Evolutionary conservation across 2,113 vertebrate species (phyloP).

Genomic region (Callocephalon fimbriatum): DNA sequence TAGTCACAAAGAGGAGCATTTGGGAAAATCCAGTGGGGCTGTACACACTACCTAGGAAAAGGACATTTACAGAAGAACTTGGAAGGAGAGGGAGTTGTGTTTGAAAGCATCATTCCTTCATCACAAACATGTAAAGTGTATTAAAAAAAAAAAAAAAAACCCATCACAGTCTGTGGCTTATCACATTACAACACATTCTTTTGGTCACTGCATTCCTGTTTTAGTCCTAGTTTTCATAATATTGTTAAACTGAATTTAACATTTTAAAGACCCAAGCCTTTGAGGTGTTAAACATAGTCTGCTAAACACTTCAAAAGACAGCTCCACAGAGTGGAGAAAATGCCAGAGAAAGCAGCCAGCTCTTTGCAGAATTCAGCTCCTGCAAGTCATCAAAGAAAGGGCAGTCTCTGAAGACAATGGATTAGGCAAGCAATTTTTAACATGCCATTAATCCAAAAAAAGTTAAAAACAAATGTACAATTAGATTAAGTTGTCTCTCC

Average conservation of each 20-base stretch:
- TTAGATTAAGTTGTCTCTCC: slow-evolving; percentile 26
- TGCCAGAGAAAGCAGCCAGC: background rate
- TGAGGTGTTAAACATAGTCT: background rate
- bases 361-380: background rate
- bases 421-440: slow-evolving; percentile 69
- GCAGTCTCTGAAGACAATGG: slow-evolving; percentile 59
- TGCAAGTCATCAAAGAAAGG: slow-evolving; percentile 48
- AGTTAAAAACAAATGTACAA: slow-evolving; percentile 26
- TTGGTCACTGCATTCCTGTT: background rate
- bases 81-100: background rate
- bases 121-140: background rate
- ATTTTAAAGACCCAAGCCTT: background rate
- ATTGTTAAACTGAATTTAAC: background rate
- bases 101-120: background rate
- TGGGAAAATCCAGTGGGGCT: background rate
- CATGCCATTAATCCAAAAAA: slow-evolving; percentile 59
- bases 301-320: background rate
- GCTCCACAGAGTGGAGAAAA: background rate
- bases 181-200: background rate
- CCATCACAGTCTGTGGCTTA: background rate
- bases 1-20: background rate
- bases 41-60: background rate
- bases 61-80: background rate
- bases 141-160: background rate
- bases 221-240: background rate